Evolutionary conservation across 2,113 vertebrate species (phyloP), one percentile per base, ranked within the genome.

Genomic region (Malurus elegans): DNA sequence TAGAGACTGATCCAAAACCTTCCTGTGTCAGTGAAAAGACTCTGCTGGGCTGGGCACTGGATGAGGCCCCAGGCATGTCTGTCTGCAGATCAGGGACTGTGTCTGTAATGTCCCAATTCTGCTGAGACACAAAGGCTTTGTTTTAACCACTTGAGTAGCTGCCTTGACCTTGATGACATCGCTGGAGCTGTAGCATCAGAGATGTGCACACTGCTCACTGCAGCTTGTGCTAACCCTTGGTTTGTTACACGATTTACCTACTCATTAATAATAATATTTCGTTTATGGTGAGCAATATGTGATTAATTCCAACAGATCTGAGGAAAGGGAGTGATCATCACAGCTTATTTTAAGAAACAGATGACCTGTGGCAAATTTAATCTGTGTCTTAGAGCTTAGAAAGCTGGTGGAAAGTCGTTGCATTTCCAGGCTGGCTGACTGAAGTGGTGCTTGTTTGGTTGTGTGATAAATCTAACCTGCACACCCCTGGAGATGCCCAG

Each of bases 261-360:
- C 47, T 57, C 24, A 13, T 88, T 89, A 81, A 62, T 93, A 79
- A 65, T 26, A 0, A 0, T 66, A 25, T 51, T 62, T 12, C 8
- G 34, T 86, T 88, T 62, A 26, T 72, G 81, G 42, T 60, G 23
- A 92, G 78, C 72, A 90, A 2, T 34, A 20, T 18, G 18, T 56
- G 74, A 40, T 62, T 51, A 40, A 91, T 83, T 88, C 56, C 61
- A 86, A 6, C 51, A 85, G 67, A 67, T 90, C 56, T 60, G 58
- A 80, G 64, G 34, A 53, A 38, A 18, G 28, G 32, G 34, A 86
- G 51, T 67, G 64, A 73, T 86, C 50, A 57, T 95, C 82, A 19
- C 82, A 51, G 38, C 25, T 87, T 87, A 70, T 88, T 94, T 95
- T 76, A 88, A 92, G 66, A 82, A 95, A 28, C 62, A 79, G 74